Conservation (phyloP, 2,113 vertebrate species). For the Isichthys henryi region DNA sequence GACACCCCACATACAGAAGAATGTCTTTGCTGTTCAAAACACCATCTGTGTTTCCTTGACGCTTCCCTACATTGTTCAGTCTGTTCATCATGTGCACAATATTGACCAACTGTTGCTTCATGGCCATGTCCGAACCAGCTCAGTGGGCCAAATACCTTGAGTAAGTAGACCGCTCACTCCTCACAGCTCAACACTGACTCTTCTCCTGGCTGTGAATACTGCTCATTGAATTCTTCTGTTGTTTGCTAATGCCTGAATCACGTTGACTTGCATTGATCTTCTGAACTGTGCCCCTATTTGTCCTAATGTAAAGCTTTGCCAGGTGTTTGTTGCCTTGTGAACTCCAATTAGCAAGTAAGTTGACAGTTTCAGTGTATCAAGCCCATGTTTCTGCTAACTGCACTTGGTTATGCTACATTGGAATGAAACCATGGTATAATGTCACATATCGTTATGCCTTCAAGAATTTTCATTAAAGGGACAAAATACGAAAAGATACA, state of each 20-base stretch:
- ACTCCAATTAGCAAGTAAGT: constrained; percentile 45
- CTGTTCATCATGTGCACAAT: constrained; percentile 99
- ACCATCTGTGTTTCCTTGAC: constrained; percentile 64
- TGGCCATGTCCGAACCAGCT: constrained; percentile 88
- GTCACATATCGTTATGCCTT: constrained; percentile 23
- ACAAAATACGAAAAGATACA: constrained; percentile 35
- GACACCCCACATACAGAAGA: neutral
- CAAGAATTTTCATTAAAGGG: constrained; percentile 22
- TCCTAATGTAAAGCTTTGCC: constrained; percentile 50
- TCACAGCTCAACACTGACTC: neutral
- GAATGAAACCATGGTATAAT: constrained; percentile 28
- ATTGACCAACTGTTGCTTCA: constrained; percentile 97
- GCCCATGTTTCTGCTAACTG: constrained; percentile 35
- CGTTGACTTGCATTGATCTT: constrained; percentile 24
- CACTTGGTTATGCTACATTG: constrained; percentile 26
- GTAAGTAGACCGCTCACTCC: constrained; percentile 67
- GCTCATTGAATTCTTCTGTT: neutral
- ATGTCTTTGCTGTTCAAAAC: neutral
- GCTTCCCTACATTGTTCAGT: constrained; percentile 74
- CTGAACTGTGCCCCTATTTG: constrained; percentile 28
- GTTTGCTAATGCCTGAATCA: constrained; percentile 20
- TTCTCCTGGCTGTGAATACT: constrained; percentile 5
- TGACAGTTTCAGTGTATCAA: constrained; percentile 36
- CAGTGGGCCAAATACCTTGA: constrained; percentile 94
- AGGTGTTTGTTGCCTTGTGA: constrained; percentile 52